Conservation (phyloP, 2,888 invertebrate species). For the Ormyrus rosae region DNA sequence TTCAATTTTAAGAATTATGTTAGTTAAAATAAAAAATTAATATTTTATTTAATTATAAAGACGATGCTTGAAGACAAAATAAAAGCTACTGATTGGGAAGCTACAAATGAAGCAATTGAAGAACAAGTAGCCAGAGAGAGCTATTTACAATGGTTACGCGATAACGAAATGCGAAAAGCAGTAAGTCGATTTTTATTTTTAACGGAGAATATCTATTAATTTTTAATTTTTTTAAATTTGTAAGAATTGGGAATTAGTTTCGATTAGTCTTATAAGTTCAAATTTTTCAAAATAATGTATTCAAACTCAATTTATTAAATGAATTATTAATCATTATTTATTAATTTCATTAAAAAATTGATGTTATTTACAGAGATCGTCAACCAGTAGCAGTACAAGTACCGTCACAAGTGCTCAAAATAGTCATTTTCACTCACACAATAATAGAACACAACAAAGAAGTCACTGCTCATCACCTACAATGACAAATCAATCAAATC, state of each 20-base stretch:
- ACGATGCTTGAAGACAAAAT: slow-evolving; percentile 94
- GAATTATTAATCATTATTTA: background rate
- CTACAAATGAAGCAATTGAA: slow-evolving; percentile 92
- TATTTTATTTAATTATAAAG: slow-evolving; percentile 72
- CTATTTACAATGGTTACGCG: slow-evolving; percentile 87
- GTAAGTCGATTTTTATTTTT: slow-evolving; percentile 65
- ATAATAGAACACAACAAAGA: slow-evolving; percentile 68
- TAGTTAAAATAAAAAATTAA: slow-evolving; percentile 5
- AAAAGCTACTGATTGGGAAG: slow-evolving; percentile 93
- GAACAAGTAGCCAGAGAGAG: slow-evolving; percentile 92
- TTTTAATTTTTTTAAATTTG: background rate
- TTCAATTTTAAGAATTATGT: background rate
- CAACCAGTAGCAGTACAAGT: slow-evolving; percentile 71
- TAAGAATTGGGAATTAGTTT: background rate
- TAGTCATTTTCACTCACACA: slow-evolving; percentile 71
- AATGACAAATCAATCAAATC: slow-evolving; percentile 67
- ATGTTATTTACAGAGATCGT: slow-evolving; percentile 66
- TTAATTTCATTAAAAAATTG: background rate
- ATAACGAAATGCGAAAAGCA: slow-evolving; percentile 80
- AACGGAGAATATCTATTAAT: background rate
- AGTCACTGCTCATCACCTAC: slow-evolving; percentile 70
- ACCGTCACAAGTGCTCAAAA: slow-evolving; percentile 72
- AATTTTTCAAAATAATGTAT: background rate
- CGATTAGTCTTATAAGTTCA: background rate
- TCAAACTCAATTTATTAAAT: background rate